A percentile compares a stretch with the other conserved stretches of the same genome.
Evolutionary conservation across 2,888 invertebrate genomes (phyloP).

Genomic region (Reticulitermes lucifugus): DNA sequence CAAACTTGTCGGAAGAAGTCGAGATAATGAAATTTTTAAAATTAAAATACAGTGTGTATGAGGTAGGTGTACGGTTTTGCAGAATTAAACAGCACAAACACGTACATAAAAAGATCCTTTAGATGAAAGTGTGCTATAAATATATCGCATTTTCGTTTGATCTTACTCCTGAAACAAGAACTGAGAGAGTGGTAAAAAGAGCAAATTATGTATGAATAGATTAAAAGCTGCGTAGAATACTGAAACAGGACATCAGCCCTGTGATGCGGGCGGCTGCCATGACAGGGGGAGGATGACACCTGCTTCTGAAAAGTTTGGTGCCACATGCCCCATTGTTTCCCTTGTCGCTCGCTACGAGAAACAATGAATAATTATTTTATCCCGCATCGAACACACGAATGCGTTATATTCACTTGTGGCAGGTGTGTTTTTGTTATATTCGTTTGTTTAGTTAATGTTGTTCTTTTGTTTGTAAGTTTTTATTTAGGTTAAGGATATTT

Average conservation of each 20-base stretch:
- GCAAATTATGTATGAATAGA: conserved; percentile 32
- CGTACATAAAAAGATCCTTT: too few relatives aligned
- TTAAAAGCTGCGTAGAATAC: conserved; percentile 1
- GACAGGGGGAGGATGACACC: conserved; percentile 25
- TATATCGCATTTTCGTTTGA: conserved; percentile 13
- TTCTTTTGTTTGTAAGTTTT: not conserved
- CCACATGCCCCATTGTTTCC: conserved; percentile 21
- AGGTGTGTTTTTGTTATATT: conserved; percentile 14
- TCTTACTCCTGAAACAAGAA: not conserved
- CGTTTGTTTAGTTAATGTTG: not conserved
- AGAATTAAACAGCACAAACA: too few relatives aligned
- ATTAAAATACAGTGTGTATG: too few relatives aligned
- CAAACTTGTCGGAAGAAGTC: too few relatives aligned
- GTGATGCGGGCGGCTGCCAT: conserved; percentile 22
- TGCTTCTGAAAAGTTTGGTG: not conserved
- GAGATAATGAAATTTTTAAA: too few relatives aligned
- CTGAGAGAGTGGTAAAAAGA: not conserved
- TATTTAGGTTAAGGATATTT: conserved; percentile 11
- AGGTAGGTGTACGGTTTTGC: too few relatives aligned
- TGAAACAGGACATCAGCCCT: conserved; percentile 16
- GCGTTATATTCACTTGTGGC: not conserved
- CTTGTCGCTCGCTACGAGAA: not conserved
- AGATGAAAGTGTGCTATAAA: too few relatives aligned
- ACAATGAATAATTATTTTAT: conserved; percentile 42
- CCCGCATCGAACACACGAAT: conserved; percentile 31